phyloP scores from a whole-genome alignment of 2,113 vertebrate species.

The Pseudolaguvia tuberculata region DNA sequence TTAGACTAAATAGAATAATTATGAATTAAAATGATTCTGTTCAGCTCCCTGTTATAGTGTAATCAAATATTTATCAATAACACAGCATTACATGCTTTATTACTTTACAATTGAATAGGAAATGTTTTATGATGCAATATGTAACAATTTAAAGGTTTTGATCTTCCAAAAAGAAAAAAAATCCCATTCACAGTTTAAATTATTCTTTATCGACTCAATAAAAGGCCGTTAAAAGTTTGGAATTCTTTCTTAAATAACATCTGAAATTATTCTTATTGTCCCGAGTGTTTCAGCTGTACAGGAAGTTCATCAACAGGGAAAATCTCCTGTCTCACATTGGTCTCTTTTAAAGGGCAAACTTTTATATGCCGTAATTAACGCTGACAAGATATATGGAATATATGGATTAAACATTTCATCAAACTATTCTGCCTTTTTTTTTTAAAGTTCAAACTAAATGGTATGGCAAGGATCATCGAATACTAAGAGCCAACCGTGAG shows the following conservation, averaged over 20 bases:
- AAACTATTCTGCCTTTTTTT: slow-evolving; percentile 30
- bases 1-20: too few species aligned
- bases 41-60: too few species aligned
- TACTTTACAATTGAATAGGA: neutral
- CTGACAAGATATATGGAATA: slow-evolving; percentile 48
- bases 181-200: neutral
- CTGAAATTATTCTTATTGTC: slow-evolving; percentile 17
- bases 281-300: slow-evolving; percentile 17
- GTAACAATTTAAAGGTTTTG: neutral
- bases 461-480: slow-evolving; percentile 16
- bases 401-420: slow-evolving; percentile 48
- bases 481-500: neutral
- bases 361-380: slow-evolving; percentile 51
- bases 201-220: too few species aligned
- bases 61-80: neutral
- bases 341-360: slow-evolving; percentile 49
- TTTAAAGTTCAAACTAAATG: slow-evolving; percentile 38
- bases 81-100: too few species aligned
- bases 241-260: neutral
- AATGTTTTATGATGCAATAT: neutral
- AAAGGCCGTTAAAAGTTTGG: neutral
- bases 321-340: slow-evolving; percentile 42
- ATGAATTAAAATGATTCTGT: too few species aligned
- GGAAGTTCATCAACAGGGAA: slow-evolving; percentile 24
- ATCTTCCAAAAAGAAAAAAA: neutral